Base-by-base conservation (phyloP, 2,113 vertebrate genomes). In the Cathartes aura region DNA sequence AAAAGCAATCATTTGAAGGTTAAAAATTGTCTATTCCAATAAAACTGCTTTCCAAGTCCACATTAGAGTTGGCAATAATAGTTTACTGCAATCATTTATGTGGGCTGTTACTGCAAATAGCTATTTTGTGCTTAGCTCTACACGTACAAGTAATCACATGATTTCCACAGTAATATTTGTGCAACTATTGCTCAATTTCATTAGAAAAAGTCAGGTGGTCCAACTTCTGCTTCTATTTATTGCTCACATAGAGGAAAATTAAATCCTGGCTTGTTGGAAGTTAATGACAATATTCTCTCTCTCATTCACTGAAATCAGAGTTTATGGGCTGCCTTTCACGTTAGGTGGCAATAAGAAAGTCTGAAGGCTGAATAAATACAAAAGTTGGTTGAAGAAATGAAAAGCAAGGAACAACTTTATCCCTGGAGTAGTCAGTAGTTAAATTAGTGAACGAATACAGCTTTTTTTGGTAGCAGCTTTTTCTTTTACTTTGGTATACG, bases 401-500 rank as follows among this genome's bases (percentile, higher is more conserved):
- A 59, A 87, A 91, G 19, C 53, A 60, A 86, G 53, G 40, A 74
- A 34, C 8, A 89, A 8, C 47, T 76, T 64, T 55, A 71, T 82
- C 81, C 21, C 62, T 92, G n/a, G 55, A 59, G 19, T 87, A 29
- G 50, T 89, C 70, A 62, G 10, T 47, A 84, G 42, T 63, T 68
- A 59, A 62, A 11, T 56, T 73, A 79, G 42, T 32, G 32, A 55
- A 83, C 32, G 2, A 79, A 63, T 42, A 40, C 32, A 91, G 62
- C 27, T 67, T 24, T 45, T 55, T 75, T 50, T 30, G 11, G 64
- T 88, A 53, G 40, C 12, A 53, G n/a, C 19, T 7, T 64, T 74
- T 87, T 42, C 52, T 68, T 74, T 71, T 70, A 55, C 70, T 94
- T 94, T 76, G 87, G 75, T 97, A 89, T 83, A 96, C n/a, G 50